A percentile compares a stretch with the other conserved stretches of the same genome.
Evolutionary conservation across 1,140 invertebrate genomes (phyloP).

Genomic region (Pogonomyrmex californicus): DNA sequence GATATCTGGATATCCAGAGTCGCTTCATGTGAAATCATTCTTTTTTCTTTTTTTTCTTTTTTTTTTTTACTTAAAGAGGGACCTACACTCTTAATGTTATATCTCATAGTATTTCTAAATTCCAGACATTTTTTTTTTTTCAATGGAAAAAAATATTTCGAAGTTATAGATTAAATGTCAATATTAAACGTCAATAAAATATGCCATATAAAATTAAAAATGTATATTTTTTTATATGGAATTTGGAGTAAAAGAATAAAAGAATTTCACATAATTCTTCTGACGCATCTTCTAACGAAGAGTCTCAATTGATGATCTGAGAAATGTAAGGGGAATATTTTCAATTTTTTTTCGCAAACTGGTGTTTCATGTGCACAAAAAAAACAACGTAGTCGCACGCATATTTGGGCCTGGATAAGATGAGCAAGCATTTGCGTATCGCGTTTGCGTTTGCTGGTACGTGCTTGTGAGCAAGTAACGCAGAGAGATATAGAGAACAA

Average conservation of each 20-base stretch:
- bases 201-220: too few species aligned
- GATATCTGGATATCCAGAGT: background rate
- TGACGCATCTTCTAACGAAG: too few species aligned
- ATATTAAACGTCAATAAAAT: too few species aligned
- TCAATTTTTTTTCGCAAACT: constrained; percentile 25
- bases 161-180: too few species aligned
- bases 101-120: too few species aligned
- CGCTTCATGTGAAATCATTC: background rate
- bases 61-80: too few species aligned
- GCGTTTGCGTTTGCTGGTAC: constrained; percentile 52
- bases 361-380: constrained; percentile 15
- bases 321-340: background rate
- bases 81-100: too few species aligned
- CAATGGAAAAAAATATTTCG: too few species aligned
- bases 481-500: constrained; percentile 57
- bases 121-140: too few species aligned
- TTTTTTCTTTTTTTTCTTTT: background rate
- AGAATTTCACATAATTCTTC: background rate
- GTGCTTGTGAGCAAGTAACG: constrained; percentile 51
- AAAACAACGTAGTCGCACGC: constrained; percentile 1
- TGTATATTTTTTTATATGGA: too few species aligned
- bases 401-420: constrained; percentile 52
- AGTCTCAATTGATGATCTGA: background rate
- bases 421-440: constrained; percentile 63
- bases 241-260: background rate